A percentile compares a stretch with the other conserved stretches of the same genome.
These are phyloP conservation scores for Cantharis flavilabris DNA, from an alignment of 2,888 invertebrate genomes.

Conservation along the genomic window DNA sequence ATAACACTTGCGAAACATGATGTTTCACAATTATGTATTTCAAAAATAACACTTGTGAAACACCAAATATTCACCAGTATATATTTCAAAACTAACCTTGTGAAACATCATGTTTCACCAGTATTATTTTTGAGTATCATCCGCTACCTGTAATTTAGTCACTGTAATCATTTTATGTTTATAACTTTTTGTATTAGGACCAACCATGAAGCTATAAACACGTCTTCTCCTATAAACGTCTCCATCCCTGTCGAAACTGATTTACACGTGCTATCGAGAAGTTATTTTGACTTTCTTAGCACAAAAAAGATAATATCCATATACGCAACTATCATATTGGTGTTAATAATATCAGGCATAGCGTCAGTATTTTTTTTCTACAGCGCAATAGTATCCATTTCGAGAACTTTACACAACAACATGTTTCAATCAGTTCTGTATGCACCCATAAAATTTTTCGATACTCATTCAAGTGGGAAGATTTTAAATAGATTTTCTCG, in stretches of 20 bases:
- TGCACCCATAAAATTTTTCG: conserved; percentile 74
- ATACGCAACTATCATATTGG: conserved; percentile 61
- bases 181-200: neutral
- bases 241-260: neutral
- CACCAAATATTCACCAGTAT: no score
- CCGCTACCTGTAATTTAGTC: no score
- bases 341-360: conserved; percentile 62
- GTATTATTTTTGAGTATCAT: no score
- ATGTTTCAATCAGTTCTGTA: conserved; percentile 67
- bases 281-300: neutral
- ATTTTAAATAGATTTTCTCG: conserved; percentile 83
- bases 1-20: no score
- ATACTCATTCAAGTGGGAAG: conserved; percentile 79
- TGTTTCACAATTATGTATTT: no score
- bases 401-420: conserved; percentile 68
- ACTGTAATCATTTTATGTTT: no score
- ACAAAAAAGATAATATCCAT: conserved; percentile 62
- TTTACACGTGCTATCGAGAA: neutral
- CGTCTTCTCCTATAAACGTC: neutral
- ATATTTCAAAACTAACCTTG: no score
- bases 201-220: neutral
- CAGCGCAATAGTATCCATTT: conserved; percentile 65
- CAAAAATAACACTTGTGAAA: no score
- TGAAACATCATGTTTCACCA: no score
- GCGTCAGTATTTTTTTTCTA: conserved; percentile 68